Evolutionary conservation across 1,140 invertebrate species (phyloP), one percentile per base, ranked within the genome.

Genomic region (Caerostris extrusa): DNA sequence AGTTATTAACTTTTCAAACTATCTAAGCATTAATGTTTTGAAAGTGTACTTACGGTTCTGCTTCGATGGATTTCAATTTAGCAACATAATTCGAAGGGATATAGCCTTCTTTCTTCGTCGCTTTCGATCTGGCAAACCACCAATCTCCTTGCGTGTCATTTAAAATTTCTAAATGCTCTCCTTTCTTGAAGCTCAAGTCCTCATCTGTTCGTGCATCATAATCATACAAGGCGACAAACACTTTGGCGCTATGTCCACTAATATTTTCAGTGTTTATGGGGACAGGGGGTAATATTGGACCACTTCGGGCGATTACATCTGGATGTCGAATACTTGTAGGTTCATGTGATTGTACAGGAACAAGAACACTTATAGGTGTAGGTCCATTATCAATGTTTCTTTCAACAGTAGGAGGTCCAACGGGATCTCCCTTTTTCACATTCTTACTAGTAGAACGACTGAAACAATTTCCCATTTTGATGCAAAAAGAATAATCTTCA

Each of bases 31-130:
- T 4, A 57, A 17, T 85, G 7, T 8, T 85, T 85, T 85, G 17
- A 57, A 85, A 85, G 17, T 60, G 56, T 56, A 96, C 98, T 99
- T 97, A 99, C 98, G 99, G 98, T 97, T 99, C 99, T 95, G 99
- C 99, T 97, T 99, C 99, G 95, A 99, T 99, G 94, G 99, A 99
- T 96, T 99, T 99, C 95, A 99, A 96, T 96, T 99, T 99, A 95
- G 99, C 99, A 94, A 99, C 99, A 97, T 99, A 99, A 96, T 99
- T 99, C 90, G 99, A 99, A 95, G 99, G 99, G 96, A 99, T 99
- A 96, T 99, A 99, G 88, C 99, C 99, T 96, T 99, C 98, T 96
- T 98, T 98, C 96, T 98, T 98, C 64, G 98, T 98, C 95, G 98
- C 97, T 97, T 99, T 99, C 96, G 98, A 99, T 95, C 98, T 97